phyloP scores from a whole-genome alignment of 2,113 vertebrate genomes.

The Nyctereutes procyonoides region DNA sequence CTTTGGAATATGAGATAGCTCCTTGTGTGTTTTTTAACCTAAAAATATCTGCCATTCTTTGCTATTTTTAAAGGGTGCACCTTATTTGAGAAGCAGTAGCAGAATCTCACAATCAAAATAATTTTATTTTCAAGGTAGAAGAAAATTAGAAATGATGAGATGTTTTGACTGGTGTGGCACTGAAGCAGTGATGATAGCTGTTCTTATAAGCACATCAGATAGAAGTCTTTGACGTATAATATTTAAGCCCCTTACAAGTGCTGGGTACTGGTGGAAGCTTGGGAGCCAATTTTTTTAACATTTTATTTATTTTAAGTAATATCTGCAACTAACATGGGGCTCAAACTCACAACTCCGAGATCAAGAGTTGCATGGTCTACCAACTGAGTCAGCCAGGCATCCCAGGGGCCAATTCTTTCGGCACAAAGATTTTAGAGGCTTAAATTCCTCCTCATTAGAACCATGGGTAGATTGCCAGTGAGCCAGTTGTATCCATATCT shows the following conservation, averaged over 20 bases:
- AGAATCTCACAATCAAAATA: slow-evolving; percentile 57
- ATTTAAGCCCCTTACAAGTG: background rate
- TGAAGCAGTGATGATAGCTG: background rate
- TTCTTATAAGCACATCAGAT: background rate
- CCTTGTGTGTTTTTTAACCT: background rate
- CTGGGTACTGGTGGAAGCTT: background rate
- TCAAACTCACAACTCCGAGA: background rate
- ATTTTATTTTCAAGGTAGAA: slow-evolving; percentile 61
- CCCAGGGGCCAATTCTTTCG: background rate
- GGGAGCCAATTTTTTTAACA: background rate
- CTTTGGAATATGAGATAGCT: slow-evolving; percentile 20
- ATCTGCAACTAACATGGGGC: background rate
- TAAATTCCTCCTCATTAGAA: background rate
- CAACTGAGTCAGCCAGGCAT: background rate
- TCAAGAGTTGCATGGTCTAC: background rate
- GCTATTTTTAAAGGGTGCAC: slow-evolving; percentile 52
- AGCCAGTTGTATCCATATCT: background rate
- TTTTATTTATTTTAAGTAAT: background rate
- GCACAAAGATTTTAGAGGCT: background rate
- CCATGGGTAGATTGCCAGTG: background rate
- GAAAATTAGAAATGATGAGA: slow-evolving; percentile 36
- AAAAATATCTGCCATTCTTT: slow-evolving; percentile 51
- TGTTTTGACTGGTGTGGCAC: slow-evolving; percentile 17
- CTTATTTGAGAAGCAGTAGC: slow-evolving; percentile 50
- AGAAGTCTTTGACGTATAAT: background rate